Base-by-base conservation (phyloP, 2,113 vertebrate species). In the Seriola dumerili region DNA sequence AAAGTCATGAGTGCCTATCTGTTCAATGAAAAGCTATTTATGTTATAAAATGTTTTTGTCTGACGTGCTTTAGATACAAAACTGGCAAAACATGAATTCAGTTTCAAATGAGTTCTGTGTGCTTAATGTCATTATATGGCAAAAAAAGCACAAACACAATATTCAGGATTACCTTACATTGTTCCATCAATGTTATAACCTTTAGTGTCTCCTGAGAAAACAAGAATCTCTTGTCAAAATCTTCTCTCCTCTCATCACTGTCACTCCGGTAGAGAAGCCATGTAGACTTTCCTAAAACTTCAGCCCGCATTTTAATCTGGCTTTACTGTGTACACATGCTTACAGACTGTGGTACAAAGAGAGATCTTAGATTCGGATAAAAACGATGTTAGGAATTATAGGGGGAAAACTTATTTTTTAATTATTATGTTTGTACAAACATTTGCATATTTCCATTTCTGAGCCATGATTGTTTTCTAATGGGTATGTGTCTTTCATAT, bases 281-380 rank as follows among this genome's bases (percentile, higher is more conserved):
- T 74, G 62, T 10, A 36, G 67, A 75, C 50, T 68, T 78, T 82
- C 52, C 48, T 64, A 13, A 76, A 75, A 68, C 71, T 54, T 66
- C 55, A 40, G 69, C 72, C 59, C 81, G 63, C 78, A 87, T 86
- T 67, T n/a, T 78, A 78, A 86, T 85, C 52, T 70, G 63, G 62
- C 38, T 80, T 79, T 38, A 55, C 59, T 58, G 69, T 72, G 67
- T 38, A 83, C 50, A 80, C 80, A 78, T 4, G 63, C 55, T 57
- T 63, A 82, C 70, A 80, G 32, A 62, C 69, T 78, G 63, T 25
- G 38, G 44, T 44, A 68, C 14, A 84, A 81, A 79, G 34, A 72
- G 25, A 63, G 36, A 46, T 61, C 34, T 85, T 62, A 58, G n/a
- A 80, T 78, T 64, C 57, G 21, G 32, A 66, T 54, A 29, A 42